phyloP scores from a whole-genome alignment of 2,888 invertebrate species.

The Merodon equestris region DNA sequence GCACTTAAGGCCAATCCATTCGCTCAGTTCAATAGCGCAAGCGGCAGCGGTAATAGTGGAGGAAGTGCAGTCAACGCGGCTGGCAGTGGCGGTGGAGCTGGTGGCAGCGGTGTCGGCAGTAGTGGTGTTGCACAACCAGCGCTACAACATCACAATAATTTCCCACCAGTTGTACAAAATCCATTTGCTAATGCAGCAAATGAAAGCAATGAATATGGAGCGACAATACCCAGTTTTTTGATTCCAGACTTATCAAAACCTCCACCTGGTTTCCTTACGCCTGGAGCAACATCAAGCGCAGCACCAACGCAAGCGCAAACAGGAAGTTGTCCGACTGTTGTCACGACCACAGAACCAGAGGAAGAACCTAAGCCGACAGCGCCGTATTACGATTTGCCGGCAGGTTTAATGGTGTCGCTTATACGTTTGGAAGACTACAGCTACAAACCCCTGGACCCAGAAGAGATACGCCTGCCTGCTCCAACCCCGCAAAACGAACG shows the following conservation, averaged over 20 bases:
- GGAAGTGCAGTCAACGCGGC: conserved; percentile 70
- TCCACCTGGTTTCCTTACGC: conserved; percentile 86
- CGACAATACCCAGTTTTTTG: conserved; percentile 80
- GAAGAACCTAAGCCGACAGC: conserved; percentile 93
- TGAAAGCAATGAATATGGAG: conserved; percentile 74
- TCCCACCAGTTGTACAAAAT: conserved; percentile 34
- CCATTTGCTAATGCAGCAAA: conserved; percentile 35
- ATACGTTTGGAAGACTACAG: conserved; percentile 94
- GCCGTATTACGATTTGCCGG: conserved; percentile 98
- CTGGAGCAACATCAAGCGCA: conserved; percentile 59
- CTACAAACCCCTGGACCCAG: conserved; percentile 94
- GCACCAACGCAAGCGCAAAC: conserved; percentile 61
- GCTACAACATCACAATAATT: conserved; percentile 55
- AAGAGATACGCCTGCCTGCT: conserved; percentile 93
- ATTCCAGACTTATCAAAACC: conserved; percentile 92
- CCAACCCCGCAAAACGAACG: conserved; percentile 97
- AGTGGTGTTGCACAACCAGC: conserved; percentile 9
- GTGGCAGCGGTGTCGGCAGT: not conserved
- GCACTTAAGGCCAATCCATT: conserved; percentile 54
- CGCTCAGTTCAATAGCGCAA: conserved; percentile 46
- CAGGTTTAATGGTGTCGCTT: conserved; percentile 98
- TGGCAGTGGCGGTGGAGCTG: conserved; percentile 77
- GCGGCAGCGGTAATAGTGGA: conserved; percentile 79
- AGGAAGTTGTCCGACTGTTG: not conserved
- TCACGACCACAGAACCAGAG: conserved; percentile 76